Conservation (phyloP, 35 echinoderm and acorn worm species). For the Anneissia japonica region DNA sequence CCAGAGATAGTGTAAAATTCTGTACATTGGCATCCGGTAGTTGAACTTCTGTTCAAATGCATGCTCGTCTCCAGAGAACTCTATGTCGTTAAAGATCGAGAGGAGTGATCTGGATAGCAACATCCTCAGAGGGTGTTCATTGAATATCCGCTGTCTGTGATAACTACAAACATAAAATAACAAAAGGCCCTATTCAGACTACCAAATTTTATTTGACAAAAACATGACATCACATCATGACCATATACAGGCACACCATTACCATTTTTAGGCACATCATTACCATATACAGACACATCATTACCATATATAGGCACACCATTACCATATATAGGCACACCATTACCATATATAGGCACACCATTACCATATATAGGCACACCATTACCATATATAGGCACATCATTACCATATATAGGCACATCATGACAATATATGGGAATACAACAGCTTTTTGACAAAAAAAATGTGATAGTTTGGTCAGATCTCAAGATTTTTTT, state of each 20-base stretch:
- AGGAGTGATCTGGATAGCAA: slow-evolving; percentile 60
- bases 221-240: neutral
- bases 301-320: neutral
- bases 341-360: neutral
- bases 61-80: slow-evolving; percentile 89
- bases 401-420: too few species aligned
- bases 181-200: neutral
- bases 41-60: slow-evolving; percentile 99
- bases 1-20: slow-evolving; percentile 76
- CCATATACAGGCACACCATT: neutral
- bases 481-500: too few species aligned
- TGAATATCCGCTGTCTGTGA: slow-evolving; percentile 67
- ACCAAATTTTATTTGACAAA: neutral
- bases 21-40: slow-evolving; percentile 94
- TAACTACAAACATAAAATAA: slow-evolving; percentile 35
- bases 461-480: too few species aligned
- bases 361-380: too few species aligned
- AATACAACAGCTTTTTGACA: too few species aligned
- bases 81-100: slow-evolving; percentile 87
- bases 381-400: too few species aligned
- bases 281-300: neutral
- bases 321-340: too few species aligned
- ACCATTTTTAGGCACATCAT: neutral
- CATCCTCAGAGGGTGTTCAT: slow-evolving; percentile 53
- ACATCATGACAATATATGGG: too few species aligned